Conservation (phyloP, 2,888 invertebrate genomes). For the Lithophane ornitopus region DNA sequence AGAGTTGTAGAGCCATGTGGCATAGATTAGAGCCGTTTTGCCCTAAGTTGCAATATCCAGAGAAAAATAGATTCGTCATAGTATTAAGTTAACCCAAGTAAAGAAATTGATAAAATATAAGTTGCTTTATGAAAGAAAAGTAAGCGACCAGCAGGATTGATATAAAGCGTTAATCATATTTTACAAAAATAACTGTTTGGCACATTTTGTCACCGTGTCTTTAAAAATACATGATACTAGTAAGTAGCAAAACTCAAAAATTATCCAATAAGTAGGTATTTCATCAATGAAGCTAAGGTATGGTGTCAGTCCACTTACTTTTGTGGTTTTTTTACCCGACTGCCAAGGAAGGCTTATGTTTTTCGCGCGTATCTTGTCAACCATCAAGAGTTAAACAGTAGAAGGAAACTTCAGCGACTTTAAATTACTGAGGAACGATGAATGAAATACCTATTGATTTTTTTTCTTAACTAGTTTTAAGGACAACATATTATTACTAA, state of each 20-base stretch:
- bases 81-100: background rate
- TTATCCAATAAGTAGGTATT: background rate
- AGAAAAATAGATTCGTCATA: background rate
- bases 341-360: too few relatives aligned
- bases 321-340: too few relatives aligned
- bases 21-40: background rate
- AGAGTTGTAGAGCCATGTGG: background rate
- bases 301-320: too few relatives aligned
- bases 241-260: background rate
- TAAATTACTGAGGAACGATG: too few relatives aligned
- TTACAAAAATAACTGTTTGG: background rate
- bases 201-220: background rate
- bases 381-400: background rate
- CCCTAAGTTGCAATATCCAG: background rate
- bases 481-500: constrained; percentile 40
- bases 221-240: background rate
- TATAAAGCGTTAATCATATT: background rate
- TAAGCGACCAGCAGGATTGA: background rate
- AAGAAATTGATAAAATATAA: background rate
- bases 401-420: too few relatives aligned
- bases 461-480: background rate
- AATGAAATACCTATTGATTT: background rate
- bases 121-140: too few relatives aligned
- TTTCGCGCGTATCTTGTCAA: background rate
- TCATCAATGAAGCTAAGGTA: background rate